phyloP scores from a whole-genome alignment of 1,140 invertebrate species.

The Lordiphosa clarofinis region DNA sequence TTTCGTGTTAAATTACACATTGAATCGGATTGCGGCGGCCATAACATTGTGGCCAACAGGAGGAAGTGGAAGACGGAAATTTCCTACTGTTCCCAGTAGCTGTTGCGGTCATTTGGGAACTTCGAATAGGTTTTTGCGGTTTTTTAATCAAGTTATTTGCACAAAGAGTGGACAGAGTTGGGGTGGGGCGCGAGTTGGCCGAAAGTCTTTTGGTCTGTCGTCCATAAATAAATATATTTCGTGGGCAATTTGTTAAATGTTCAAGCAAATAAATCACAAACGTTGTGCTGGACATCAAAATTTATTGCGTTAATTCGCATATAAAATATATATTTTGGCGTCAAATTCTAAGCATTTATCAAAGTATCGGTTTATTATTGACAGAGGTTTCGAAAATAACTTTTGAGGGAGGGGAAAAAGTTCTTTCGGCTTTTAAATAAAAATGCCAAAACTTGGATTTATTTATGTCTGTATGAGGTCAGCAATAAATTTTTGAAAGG shows the following conservation, averaged over 20 bases:
- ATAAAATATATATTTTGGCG: constrained; percentile 58
- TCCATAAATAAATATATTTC: constrained; percentile 37
- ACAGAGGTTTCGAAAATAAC: constrained; percentile 43
- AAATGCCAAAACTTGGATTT: constrained; percentile 47
- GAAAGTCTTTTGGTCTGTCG: constrained; percentile 44
- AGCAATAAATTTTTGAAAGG: constrained; percentile 52
- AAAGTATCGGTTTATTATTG: constrained; percentile 68
- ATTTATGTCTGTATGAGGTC: constrained; percentile 45
- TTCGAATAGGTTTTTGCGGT: constrained; percentile 74
- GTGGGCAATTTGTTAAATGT: constrained; percentile 61
- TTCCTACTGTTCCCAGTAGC: constrained; percentile 18
- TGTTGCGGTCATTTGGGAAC: constrained; percentile 43
- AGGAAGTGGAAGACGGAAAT: constrained; percentile 7
- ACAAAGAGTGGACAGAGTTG: constrained; percentile 6
- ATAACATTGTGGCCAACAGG: constrained; percentile 58
- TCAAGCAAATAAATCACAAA: constrained; percentile 71
- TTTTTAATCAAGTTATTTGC: constrained; percentile 77
- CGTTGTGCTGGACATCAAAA: constrained; percentile 55
- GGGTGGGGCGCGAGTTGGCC: too few relatives aligned
- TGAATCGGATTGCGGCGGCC: constrained; percentile 73
- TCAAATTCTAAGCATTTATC: constrained; percentile 71
- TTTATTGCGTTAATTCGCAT: constrained; percentile 76
- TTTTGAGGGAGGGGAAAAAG: constrained; percentile 41
- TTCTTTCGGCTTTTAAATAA: constrained; percentile 57
- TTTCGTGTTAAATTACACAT: constrained; percentile 78